Evolutionary conservation across 2,797 vertebrate species (phyloP).

Genomic region (Gymnopithys bicolor): DNA sequence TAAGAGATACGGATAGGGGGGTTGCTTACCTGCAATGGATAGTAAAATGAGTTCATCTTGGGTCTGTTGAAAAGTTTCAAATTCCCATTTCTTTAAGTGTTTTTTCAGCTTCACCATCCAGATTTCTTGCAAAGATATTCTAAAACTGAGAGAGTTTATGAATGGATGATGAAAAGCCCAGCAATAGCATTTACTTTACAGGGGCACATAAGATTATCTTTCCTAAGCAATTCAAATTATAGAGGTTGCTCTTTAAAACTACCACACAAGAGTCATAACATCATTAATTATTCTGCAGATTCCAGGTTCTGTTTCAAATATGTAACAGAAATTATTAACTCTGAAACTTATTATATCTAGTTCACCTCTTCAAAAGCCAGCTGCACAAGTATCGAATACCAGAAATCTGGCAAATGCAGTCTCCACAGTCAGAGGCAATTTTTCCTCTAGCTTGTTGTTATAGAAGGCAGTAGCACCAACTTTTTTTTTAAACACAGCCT

Average conservation of each 20-base stretch:
- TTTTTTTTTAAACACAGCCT: background rate
- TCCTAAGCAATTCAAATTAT: constrained; percentile 9
- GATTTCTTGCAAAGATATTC: background rate
- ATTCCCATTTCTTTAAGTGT: background rate
- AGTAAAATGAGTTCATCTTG: background rate
- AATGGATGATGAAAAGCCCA: constrained; percentile 6
- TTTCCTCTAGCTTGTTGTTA: background rate
- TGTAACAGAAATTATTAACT: constrained; percentile 41
- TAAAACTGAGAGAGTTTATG: background rate
- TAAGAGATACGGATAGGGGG: background rate
- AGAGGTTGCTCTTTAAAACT: constrained; percentile 40
- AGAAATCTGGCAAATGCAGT: background rate
- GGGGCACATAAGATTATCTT: background rate
- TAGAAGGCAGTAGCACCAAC: background rate
- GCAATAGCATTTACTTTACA: constrained; percentile 6
- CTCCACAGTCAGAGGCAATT: background rate
- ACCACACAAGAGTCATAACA: background rate
- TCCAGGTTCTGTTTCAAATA: constrained; percentile 11
- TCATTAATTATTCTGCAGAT: constrained; percentile 56
- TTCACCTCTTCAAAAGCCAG: constrained; percentile 30
- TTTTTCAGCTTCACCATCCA: background rate
- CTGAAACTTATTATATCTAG: background rate
- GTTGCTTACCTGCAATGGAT: background rate
- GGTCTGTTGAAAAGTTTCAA: background rate
- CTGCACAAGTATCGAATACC: constrained; percentile 12